phyloP scores from a whole-genome alignment of 1,140 invertebrate species.

The Stegodyphus dumicola region DNA sequence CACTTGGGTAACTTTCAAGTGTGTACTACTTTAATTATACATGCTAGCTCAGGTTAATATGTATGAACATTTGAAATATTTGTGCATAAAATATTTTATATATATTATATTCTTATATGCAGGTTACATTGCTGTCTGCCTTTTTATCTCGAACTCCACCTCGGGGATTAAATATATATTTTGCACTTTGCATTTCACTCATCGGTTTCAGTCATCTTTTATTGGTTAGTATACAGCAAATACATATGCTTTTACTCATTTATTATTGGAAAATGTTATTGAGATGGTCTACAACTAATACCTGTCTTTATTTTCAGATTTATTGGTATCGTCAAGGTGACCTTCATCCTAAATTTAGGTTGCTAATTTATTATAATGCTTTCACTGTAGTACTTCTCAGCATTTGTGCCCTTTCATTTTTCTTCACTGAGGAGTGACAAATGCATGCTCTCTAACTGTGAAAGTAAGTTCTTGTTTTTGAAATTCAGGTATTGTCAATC shows the following conservation, averaged over 20 bases:
- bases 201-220: constrained; percentile 41
- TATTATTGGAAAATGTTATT: no score
- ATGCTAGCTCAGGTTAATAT: no score
- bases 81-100: background rate
- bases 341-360: constrained; percentile 69
- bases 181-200: constrained; percentile 44
- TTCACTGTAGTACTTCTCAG: constrained; percentile 69
- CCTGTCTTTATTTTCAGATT: constrained; percentile 67
- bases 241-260: no score
- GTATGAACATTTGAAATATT: background rate
- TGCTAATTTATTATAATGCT: constrained; percentile 70
- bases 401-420: constrained; percentile 69
- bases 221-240: constrained; percentile 27
- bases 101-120: constrained; percentile 10
- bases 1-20: no score
- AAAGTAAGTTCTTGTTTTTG: background rate
- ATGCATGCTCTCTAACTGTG: background rate
- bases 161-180: constrained; percentile 50
- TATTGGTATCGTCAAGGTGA: constrained; percentile 71
- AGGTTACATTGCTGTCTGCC: constrained; percentile 41
- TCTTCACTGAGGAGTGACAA: constrained; percentile 40
- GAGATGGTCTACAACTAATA: no score
- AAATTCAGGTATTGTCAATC: no score
- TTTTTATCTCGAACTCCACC: constrained; percentile 37
- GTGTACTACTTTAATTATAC: no score